Evolutionary conservation across 2,888 invertebrate genomes (phyloP).

Genomic region (Griposia aprilina): DNA sequence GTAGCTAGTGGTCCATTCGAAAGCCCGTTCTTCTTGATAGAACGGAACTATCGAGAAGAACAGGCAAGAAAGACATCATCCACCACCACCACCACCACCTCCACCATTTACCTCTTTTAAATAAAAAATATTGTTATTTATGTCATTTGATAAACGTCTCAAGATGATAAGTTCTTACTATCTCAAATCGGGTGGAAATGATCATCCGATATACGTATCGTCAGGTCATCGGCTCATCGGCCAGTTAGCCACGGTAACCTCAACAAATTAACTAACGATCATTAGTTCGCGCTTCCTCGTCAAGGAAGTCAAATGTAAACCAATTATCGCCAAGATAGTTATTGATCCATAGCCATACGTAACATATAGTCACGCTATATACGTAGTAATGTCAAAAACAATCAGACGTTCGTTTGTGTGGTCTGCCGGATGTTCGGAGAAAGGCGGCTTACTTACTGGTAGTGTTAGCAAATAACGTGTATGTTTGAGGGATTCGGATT

Average conservation of each 20-base stretch:
- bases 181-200: background rate
- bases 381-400: slow-evolving; percentile 61
- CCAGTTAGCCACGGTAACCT: background rate
- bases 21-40: too few species aligned
- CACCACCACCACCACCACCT: too few species aligned
- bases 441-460: slow-evolving; percentile 74
- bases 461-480: slow-evolving; percentile 47
- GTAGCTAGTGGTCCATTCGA: background rate
- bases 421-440: slow-evolving; percentile 79
- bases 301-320: slow-evolving; percentile 6
- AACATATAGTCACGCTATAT: slow-evolving; percentile 20
- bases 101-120: too few species aligned
- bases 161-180: background rate
- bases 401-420: slow-evolving; percentile 64
- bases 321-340: slow-evolving; percentile 11
- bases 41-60: background rate
- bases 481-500: background rate
- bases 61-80: background rate
- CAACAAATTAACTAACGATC: background rate
- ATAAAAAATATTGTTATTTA: too few species aligned
- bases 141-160: background rate
- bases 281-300: slow-evolving; percentile 2
- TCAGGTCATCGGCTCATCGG: background rate
- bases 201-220: background rate
- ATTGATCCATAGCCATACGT: slow-evolving; percentile 28